Evolutionary conservation across 2,888 invertebrate genomes (phyloP).

Genomic region (Diarsia dahlii): DNA sequence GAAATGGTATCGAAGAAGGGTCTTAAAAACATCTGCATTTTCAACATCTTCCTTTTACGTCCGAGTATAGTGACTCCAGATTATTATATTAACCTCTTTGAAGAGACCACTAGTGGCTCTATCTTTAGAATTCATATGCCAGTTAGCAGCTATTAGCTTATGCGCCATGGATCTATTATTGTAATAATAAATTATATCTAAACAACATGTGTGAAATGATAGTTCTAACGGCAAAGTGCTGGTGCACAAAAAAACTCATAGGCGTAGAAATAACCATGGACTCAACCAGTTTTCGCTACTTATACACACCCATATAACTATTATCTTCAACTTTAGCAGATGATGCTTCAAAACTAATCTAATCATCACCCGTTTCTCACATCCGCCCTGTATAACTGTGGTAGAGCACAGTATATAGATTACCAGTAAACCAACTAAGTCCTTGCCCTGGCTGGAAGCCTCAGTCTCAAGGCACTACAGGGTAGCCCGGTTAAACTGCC

Average conservation of each 20-base stretch:
- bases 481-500: background rate
- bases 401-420: background rate
- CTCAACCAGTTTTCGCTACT: slow-evolving; percentile 25
- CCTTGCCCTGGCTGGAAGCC: background rate
- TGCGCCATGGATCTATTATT: background rate
- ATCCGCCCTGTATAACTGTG: slow-evolving; percentile 62
- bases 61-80: background rate
- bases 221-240: background rate
- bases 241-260: background rate
- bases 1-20: no score
- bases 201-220: slow-evolving; percentile 13
- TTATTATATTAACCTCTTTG: background rate
- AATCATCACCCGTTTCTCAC: slow-evolving; percentile 65
- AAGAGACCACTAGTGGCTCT: background rate
- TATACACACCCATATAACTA: slow-evolving; percentile 10
- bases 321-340: slow-evolving; percentile 17
- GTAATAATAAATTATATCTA: background rate
- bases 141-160: background rate
- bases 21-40: background rate
- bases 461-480: background rate
- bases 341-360: slow-evolving; percentile 27
- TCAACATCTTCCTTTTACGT: background rate
- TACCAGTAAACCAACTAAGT: background rate
- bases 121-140: background rate
- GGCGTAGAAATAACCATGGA: background rate